Conservation (phyloP, 1,140 invertebrate species). For the Drosophila guanche region DNA sequence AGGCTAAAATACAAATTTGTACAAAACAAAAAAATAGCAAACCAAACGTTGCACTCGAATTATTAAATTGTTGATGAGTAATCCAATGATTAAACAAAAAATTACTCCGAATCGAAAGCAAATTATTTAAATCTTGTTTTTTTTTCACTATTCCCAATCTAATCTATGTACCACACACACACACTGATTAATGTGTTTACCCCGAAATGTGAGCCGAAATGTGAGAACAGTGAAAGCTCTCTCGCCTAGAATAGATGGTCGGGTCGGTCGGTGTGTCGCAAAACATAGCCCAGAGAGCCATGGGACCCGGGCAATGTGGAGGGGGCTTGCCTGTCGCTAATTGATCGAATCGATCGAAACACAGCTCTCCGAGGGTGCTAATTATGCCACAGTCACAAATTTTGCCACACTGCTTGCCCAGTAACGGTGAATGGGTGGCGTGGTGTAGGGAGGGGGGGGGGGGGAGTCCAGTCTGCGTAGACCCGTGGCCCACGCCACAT, state of each 20-base stretch:
- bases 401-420: conserved; percentile 23
- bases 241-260: neutral
- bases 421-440: conserved; percentile 7
- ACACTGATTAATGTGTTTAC: conserved; percentile 56
- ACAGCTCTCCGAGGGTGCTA: conserved; percentile 11
- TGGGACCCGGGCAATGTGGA: neutral
- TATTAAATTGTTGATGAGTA: conserved; percentile 44
- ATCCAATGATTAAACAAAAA: conserved; percentile 43
- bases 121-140: conserved; percentile 13
- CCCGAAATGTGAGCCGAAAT: conserved; percentile 36
- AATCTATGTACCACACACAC: conserved; percentile 16
- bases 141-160: conserved; percentile 32
- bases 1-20: conserved; percentile 29
- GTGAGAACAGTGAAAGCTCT: conserved; percentile 18
- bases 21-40: too few species aligned
- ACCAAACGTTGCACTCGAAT: conserved; percentile 10
- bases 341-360: conserved; percentile 39
- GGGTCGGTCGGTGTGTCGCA: too few species aligned
- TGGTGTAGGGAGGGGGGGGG: too few species aligned
- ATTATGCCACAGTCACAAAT: conserved; percentile 27
- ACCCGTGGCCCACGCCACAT: conserved; percentile 10
- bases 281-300: neutral
- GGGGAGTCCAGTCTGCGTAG: neutral
- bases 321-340: conserved; percentile 28
- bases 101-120: conserved; percentile 24